Evolutionary conservation across 2,888 invertebrate species (phyloP).

Genomic region (Serripes groenlandicus): DNA sequence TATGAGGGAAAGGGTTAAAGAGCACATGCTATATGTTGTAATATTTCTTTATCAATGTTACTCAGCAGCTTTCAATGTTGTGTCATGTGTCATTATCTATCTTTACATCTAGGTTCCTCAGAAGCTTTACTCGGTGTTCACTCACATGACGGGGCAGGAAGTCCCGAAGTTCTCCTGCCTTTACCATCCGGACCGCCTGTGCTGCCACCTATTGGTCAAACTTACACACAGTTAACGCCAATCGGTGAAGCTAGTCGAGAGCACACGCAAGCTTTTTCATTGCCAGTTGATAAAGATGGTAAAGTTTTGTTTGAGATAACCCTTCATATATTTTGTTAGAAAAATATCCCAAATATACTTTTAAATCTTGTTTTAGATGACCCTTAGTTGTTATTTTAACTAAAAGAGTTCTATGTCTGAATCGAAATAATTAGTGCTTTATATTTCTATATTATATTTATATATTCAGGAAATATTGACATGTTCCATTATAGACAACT

Average conservation of each 20-base stretch:
- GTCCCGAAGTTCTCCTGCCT: slow-evolving; percentile 44
- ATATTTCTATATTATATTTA: too few species aligned
- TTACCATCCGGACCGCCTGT: slow-evolving; percentile 52
- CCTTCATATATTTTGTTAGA: too few species aligned
- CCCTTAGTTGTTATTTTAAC: too few species aligned
- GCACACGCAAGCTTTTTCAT: slow-evolving; percentile 69
- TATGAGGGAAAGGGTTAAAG: too few species aligned
- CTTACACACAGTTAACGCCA: slow-evolving; percentile 71
- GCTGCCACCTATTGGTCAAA: slow-evolving; percentile 71
- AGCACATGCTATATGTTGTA: too few species aligned
- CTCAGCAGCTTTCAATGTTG: slow-evolving; percentile 11
- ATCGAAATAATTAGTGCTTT: too few species aligned
- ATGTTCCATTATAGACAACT: too few species aligned
- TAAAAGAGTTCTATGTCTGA: too few species aligned
- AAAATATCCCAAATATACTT: too few species aligned
- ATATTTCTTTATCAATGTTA: background rate
- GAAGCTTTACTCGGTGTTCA: slow-evolving; percentile 19
- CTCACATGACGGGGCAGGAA: slow-evolving; percentile 17
- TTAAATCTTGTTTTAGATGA: background rate
- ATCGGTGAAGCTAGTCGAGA: slow-evolving; percentile 82
- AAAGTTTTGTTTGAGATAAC: background rate
- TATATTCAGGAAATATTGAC: too few species aligned
- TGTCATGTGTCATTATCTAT: slow-evolving; percentile 4
- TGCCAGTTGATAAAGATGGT: slow-evolving; percentile 69
- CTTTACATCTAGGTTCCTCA: slow-evolving; percentile 12